A percentile compares a stretch with the other conserved stretches of the same genome.
Evolutionary conservation across 1,140 invertebrate species (phyloP).

Genomic region (Procambarus clarkii): DNA sequence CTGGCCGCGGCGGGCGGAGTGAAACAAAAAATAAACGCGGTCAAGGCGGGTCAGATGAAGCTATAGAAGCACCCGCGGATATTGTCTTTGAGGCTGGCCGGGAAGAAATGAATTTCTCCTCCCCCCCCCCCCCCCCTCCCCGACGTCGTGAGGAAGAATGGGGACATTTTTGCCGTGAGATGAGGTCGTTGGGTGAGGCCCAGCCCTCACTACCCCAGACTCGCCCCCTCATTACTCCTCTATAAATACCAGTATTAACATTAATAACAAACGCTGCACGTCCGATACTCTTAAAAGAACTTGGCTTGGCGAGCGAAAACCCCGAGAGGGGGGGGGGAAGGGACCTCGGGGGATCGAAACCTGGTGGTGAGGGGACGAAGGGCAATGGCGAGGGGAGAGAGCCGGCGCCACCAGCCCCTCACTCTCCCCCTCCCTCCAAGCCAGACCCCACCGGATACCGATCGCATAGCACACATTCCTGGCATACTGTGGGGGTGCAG

Average conservation of each 20-base stretch:
- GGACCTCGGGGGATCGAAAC: slow-evolving; percentile 14
- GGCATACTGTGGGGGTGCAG: slow-evolving; percentile 62
- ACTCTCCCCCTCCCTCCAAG: not conserved
- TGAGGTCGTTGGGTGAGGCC: too few relatives aligned
- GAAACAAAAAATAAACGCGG: slow-evolving; percentile 59
- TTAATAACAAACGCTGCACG: slow-evolving; percentile 21
- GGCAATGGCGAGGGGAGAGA: slow-evolving; percentile 4
- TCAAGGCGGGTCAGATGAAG: slow-evolving; percentile 56
- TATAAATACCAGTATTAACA: not conserved
- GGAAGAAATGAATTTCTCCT: slow-evolving; percentile 47
- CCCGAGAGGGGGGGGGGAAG: slow-evolving; percentile 30
- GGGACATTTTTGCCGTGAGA: not conserved
- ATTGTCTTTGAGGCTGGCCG: slow-evolving; percentile 60
- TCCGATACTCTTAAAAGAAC: slow-evolving; percentile 17
- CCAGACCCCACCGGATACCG: slow-evolving; percentile 58
- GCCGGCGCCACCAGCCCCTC: slow-evolving; percentile 33
- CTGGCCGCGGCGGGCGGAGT: not conserved
- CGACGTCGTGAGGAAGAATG: not conserved
- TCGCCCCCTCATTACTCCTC: not conserved
- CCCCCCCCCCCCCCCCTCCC: not conserved
- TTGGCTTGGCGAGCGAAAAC: not conserved
- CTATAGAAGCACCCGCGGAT: slow-evolving; percentile 57
- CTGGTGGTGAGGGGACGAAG: slow-evolving; percentile 55
- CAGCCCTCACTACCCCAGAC: not conserved
- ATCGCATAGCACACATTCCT: slow-evolving; percentile 68